A percentile compares a stretch with the other conserved stretches of the same genome.
Evolutionary conservation across 2,113 vertebrate species (phyloP).

Genomic region (Antechinus stuartii): DNA sequence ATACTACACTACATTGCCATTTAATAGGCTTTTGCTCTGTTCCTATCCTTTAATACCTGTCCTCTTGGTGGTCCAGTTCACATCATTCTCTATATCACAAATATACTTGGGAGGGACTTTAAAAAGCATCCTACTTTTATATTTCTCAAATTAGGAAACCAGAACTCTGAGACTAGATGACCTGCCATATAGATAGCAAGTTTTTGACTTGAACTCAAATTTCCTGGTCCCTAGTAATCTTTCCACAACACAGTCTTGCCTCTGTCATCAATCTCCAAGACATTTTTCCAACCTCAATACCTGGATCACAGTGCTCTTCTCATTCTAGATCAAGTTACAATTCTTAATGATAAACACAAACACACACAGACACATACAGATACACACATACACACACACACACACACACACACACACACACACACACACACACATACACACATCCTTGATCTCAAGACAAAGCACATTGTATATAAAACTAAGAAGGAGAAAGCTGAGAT

Average conservation of each 20-base stretch:
- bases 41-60: background rate
- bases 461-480: background rate
- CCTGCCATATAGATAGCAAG: background rate
- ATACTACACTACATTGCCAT: background rate
- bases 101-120: background rate
- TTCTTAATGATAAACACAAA: background rate
- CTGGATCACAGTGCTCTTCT: too few species aligned
- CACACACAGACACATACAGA: background rate
- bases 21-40: background rate
- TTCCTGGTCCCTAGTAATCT: background rate
- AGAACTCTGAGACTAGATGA: background rate
- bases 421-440: background rate
- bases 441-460: background rate
- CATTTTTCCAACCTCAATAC: too few species aligned
- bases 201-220: background rate
- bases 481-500: background rate
- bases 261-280: too few species aligned
- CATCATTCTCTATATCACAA: background rate
- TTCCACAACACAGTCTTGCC: background rate
- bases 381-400: background rate
- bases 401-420: background rate
- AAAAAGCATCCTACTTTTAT: background rate
- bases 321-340: too few species aligned
- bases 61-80: background rate
- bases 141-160: background rate